Evolutionary conservation across 2,888 invertebrate species (phyloP).

Genomic region (Alviniconcha strummeri): DNA sequence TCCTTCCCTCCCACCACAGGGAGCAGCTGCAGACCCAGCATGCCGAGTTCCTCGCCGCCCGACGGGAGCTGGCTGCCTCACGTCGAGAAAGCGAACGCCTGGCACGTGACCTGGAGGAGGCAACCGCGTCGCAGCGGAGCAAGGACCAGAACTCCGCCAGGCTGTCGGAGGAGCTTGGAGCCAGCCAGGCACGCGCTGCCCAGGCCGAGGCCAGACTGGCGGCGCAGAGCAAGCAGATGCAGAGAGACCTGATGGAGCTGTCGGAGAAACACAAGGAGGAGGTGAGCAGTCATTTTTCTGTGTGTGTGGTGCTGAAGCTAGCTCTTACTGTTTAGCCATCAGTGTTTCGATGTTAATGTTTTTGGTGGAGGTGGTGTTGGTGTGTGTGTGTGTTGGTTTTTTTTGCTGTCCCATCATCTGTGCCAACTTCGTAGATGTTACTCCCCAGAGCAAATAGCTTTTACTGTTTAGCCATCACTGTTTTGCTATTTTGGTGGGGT

Average conservation of each 20-base stretch:
- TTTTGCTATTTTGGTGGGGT: too few species aligned
- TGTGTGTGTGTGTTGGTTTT: too few species aligned
- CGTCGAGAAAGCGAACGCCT: conserved; percentile 58
- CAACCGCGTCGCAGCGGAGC: conserved; percentile 45
- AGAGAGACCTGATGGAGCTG: conserved; percentile 54
- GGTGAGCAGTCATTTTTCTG: conserved; percentile 39
- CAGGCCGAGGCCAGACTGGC: conserved; percentile 48
- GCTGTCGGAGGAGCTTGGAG: conserved; percentile 59
- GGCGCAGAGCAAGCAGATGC: conserved; percentile 48
- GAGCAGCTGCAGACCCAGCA: conserved; percentile 64
- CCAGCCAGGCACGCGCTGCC: conserved; percentile 52
- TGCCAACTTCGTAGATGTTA: too few species aligned
- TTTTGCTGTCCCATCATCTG: too few species aligned
- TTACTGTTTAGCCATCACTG: too few species aligned
- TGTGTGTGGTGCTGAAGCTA: not conserved
- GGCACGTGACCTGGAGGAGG: conserved; percentile 57
- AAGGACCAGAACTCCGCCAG: conserved; percentile 53
- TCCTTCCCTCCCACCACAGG: conserved; percentile 36
- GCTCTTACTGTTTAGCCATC: too few species aligned
- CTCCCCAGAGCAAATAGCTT: too few species aligned
- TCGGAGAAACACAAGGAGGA: conserved; percentile 50
- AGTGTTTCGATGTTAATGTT: too few species aligned
- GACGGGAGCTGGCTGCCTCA: conserved; percentile 54
- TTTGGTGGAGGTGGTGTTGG: too few species aligned
- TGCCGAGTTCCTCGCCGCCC: conserved; percentile 55